A percentile compares a stretch with the other conserved stretches of the same genome.
Evolutionary conservation across 1,140 invertebrate species (phyloP).

Genomic region (Wiebesia pumilae): DNA sequence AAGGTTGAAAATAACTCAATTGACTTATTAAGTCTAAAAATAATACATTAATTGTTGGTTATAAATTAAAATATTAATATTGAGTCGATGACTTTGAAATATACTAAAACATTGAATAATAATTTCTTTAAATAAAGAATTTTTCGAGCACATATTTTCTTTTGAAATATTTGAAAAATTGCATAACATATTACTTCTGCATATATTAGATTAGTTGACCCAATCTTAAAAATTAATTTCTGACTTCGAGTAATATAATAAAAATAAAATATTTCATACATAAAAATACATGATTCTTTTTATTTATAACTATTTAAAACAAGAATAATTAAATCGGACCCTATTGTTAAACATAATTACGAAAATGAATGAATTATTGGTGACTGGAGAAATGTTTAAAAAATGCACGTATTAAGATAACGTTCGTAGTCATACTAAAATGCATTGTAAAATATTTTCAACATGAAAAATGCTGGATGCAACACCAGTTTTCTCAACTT

Average conservation of each 20-base stretch:
- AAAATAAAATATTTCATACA: background rate
- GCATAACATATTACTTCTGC: background rate
- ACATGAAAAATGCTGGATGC: background rate
- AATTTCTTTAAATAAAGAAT: background rate
- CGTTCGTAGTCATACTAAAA: background rate
- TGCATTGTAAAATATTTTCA: background rate
- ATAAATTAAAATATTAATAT: slow-evolving; percentile 21
- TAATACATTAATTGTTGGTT: slow-evolving; percentile 6
- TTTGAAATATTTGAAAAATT: background rate
- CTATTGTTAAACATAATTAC: background rate
- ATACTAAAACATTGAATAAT: background rate
- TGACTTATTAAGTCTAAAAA: slow-evolving; percentile 23
- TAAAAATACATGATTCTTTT: background rate
- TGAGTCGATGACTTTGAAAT: background rate
- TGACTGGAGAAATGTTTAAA: too few relatives aligned
- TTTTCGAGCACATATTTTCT: background rate
- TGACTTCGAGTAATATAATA: background rate
- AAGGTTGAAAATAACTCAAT: background rate
- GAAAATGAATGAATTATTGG: background rate
- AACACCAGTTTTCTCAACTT: too few relatives aligned
- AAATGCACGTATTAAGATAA: too few relatives aligned
- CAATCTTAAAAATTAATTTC: background rate
- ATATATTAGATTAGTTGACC: background rate
- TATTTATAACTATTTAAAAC: background rate
- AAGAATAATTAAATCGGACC: background rate